Base-by-base conservation (phyloP, 2,797 vertebrate species). In the Spinibarbus caldwelli region DNA sequence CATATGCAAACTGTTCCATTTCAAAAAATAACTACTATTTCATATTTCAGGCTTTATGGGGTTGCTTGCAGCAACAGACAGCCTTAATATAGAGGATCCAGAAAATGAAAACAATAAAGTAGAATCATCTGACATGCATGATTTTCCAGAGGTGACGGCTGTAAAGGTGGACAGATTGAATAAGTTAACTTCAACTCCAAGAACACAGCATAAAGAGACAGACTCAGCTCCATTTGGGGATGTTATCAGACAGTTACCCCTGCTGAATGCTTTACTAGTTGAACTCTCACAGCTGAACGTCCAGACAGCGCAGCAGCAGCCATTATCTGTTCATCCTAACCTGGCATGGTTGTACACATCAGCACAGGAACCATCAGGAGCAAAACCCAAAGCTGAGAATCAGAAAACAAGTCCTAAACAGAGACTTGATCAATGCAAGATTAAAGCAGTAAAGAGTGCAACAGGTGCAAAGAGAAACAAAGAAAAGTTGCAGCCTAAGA, bases 231-330 rank as follows among this genome's bases (percentile, higher is more conserved):
- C 84, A 57, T 88, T 92, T 0, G 67, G 88, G 17, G 92, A 94
- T 68, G 88, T 92, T 10, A 59, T 96, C 31, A 88, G 78, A 78
- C 96, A 94, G 89, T 89, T 99, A 86, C 98, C 97, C 0, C 91
- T 99, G 0, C 91, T 99, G 62, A 98, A 96, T 10, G 95, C 97
- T 45, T 93, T 99, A 88, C 89, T 98, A 29, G 89, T 95, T 0
- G 97, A 99, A 87, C 89, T 99, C 82, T 96, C 96, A 0, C 90
- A 97, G 91, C 90, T 99, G 34, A 93, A 90, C 41, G 86, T 89
- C 41, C 92, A 86, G 34, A 85, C 89, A 0, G 21, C 90, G 43
- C 84, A 90, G 0, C 91, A 90, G 0, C 80, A 91, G 7, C 90
- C 94, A 2, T 29, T 92, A 70, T 87, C 89, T 12, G 38, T 93